Percentiles rank a stretch among this genome's conserved stretches.
These are phyloP conservation scores for Exephanes ischioxanthus DNA, from an alignment of 2,888 invertebrate genomes.

Conservation along the genomic window DNA sequence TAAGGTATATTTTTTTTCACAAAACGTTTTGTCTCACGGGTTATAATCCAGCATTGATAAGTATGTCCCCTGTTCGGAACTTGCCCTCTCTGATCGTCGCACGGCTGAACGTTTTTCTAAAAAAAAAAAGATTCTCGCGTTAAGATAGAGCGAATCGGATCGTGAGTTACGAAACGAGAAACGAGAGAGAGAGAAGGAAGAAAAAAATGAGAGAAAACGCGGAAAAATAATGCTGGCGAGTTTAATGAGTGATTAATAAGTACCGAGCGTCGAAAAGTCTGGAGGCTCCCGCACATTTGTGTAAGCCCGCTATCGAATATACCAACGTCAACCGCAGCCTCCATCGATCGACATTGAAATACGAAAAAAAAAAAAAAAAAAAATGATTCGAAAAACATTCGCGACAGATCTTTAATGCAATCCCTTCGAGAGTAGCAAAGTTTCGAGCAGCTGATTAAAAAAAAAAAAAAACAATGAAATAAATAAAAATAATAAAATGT, in stretches of 20 bases:
- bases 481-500: not conserved
- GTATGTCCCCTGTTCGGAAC: constrained; percentile 49
- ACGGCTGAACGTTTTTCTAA: constrained; percentile 18
- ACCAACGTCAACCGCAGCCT: constrained; percentile 41
- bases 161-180: constrained; percentile 12
- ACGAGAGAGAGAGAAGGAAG: not conserved
- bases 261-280: constrained; percentile 67
- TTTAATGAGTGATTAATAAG: constrained; percentile 36
- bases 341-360: constrained; percentile 8
- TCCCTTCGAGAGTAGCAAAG: not conserved
- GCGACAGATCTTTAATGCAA: constrained; percentile 12
- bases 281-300: constrained; percentile 81
- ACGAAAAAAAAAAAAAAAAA: not conserved
- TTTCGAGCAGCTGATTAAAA: not conserved
- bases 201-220: constrained; percentile 3
- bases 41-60: constrained; percentile 42
- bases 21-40: constrained; percentile 35
- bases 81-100: constrained; percentile 42
- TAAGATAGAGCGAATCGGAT: constrained; percentile 24
- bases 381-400: constrained; percentile 30
- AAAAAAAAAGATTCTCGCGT: constrained; percentile 21
- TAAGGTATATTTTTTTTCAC: constrained; percentile 1
- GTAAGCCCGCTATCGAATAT: constrained; percentile 64
- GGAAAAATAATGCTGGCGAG: not conserved
- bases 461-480: not conserved